These are phyloP conservation scores for Drosophila guanche DNA, from an alignment of 1,140 invertebrate genomes.

Conservation along the genomic window DNA sequence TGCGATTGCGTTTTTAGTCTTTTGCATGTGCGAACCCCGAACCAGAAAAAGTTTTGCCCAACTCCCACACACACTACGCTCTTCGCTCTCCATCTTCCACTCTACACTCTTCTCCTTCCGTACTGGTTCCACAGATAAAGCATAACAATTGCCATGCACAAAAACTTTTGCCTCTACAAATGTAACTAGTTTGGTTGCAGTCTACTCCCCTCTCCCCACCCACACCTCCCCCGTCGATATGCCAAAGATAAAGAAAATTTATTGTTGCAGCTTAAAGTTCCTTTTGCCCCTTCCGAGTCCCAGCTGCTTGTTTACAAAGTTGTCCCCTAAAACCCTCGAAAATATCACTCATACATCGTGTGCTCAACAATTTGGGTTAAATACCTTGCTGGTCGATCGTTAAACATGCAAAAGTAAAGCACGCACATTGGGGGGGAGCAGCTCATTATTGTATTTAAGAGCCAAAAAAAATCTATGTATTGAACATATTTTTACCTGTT, in stretches of 20 bases:
- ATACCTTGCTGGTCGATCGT: conserved; percentile 31
- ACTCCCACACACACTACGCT: background rate
- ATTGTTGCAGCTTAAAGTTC: conserved; percentile 70
- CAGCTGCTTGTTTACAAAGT: conserved; percentile 52
- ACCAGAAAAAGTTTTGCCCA: conserved; percentile 37
- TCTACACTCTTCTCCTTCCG: background rate
- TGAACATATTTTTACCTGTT: conserved; percentile 41
- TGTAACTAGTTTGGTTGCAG: conserved; percentile 43
- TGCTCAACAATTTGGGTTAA: conserved; percentile 43
- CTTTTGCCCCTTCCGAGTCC: conserved; percentile 15
- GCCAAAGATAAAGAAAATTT: conserved; percentile 47
- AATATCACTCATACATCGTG: conserved; percentile 60
- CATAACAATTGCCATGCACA: conserved; percentile 66
- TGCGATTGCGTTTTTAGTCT: conserved; percentile 80
- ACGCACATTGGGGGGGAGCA: conserved; percentile 1
- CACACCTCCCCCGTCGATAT: conserved; percentile 16
- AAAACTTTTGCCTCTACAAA: conserved; percentile 63
- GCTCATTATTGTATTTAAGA: conserved; percentile 45
- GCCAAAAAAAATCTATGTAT: conserved; percentile 36
- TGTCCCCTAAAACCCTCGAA: conserved; percentile 37
- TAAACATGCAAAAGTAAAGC: conserved; percentile 16
- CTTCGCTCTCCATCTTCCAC: background rate
- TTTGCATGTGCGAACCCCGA: conserved; percentile 66
- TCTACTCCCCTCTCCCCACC: too few species aligned
- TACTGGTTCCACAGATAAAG: conserved; percentile 57